phyloP scores from a whole-genome alignment of 2,888 invertebrate genomes.

The Trissolcus brochymenae region DNA sequence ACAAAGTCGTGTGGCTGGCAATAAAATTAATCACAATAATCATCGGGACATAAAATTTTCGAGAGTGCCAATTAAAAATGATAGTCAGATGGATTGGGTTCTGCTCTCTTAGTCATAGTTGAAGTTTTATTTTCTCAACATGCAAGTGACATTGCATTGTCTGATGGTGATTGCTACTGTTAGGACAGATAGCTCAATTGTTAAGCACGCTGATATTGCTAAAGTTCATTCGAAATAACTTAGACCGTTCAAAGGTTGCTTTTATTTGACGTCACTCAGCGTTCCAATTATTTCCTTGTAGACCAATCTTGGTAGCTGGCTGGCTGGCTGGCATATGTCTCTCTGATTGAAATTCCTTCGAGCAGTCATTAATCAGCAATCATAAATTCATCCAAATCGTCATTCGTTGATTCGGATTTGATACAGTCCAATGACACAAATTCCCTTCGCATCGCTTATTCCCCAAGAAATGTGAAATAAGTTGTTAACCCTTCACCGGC shows the following conservation, averaged over 20 bases:
- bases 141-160: conserved; percentile 62
- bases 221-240: conserved; percentile 64
- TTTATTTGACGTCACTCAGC: conserved; percentile 5
- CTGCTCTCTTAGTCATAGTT: conserved; percentile 32
- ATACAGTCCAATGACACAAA: neutral
- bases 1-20: conserved; percentile 3
- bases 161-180: conserved; percentile 70
- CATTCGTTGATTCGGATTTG: neutral
- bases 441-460: too few species aligned
- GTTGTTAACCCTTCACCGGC: too few species aligned
- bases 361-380: too few species aligned
- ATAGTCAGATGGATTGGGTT: conserved; percentile 32
- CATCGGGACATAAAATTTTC: neutral
- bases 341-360: too few species aligned
- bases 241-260: conserved; percentile 53
- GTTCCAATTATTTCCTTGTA: neutral
- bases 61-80: conserved; percentile 24
- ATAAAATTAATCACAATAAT: conserved; percentile 29
- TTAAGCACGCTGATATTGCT: conserved; percentile 63
- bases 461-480: too few species aligned
- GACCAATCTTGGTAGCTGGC: too few species aligned
- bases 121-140: conserved; percentile 37
- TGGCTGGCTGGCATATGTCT: too few species aligned
- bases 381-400: too few species aligned
- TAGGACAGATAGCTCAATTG: conserved; percentile 72